phyloP scores from a whole-genome alignment of 2,113 vertebrate genomes.

The Macrotus californicus region DNA sequence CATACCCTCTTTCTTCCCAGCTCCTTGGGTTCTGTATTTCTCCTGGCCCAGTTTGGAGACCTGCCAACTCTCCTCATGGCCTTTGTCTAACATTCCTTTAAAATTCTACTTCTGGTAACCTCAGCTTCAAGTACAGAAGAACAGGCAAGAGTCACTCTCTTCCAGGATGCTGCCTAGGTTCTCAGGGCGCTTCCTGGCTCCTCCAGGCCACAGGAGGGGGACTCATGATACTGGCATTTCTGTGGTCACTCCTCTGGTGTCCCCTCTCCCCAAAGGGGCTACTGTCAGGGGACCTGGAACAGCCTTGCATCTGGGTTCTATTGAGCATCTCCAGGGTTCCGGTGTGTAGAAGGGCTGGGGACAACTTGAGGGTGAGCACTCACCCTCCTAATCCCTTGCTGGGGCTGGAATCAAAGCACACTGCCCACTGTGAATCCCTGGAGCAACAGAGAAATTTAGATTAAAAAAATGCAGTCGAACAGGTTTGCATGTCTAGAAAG shows the following conservation, averaged over 20 bases:
- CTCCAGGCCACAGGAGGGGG: background rate
- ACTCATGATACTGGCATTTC: background rate
- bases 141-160: background rate
- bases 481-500: conserved; percentile 34
- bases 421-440: background rate
- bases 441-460: background rate
- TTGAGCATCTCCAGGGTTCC: background rate
- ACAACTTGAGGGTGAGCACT: background rate
- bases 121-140: background rate
- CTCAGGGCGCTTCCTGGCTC: background rate
- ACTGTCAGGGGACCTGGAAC: background rate
- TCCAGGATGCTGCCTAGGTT: too few relatives aligned
- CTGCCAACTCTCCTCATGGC: background rate
- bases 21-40: background rate
- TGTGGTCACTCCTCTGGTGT: background rate
- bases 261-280: background rate
- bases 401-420: background rate
- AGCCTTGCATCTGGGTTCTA: background rate
- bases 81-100: background rate
- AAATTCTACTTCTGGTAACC: background rate
- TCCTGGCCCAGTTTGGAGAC: background rate
- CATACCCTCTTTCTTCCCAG: background rate
- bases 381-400: background rate
- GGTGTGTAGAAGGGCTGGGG: background rate
- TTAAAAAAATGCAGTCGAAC: conserved; percentile 12